Evolutionary conservation across 2,888 invertebrate species (phyloP).

Genomic region (Anthrax anthrax): DNA sequence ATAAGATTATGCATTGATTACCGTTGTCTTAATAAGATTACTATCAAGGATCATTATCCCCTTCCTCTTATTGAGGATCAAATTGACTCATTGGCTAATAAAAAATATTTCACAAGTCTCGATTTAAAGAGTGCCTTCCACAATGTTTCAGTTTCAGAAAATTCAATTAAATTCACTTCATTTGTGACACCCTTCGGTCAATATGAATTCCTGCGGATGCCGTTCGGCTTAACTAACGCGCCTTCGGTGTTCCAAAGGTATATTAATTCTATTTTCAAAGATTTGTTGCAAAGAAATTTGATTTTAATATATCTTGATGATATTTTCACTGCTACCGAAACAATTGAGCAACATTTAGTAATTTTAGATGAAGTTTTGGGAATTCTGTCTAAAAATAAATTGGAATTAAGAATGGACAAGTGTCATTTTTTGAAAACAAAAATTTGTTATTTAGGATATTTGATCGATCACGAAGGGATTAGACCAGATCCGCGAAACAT

Average conservation of each 20-base stretch:
- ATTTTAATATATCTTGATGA: slow-evolving; percentile 7
- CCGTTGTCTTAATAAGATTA: slow-evolving; percentile 11
- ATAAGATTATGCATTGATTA: slow-evolving; percentile 9
- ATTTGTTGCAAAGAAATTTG: too few species aligned
- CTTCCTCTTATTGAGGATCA: slow-evolving; percentile 14
- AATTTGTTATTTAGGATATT: slow-evolving; percentile 13
- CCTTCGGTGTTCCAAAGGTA: slow-evolving; percentile 15
- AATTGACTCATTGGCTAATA: slow-evolving; percentile 10
- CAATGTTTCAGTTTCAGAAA: slow-evolving; percentile 11
- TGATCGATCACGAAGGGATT: too few species aligned
- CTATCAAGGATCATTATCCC: slow-evolving; percentile 11
- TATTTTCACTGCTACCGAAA: slow-evolving; percentile 11
- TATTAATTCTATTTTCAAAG: slow-evolving; percentile 3
- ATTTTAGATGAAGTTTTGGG: slow-evolving; percentile 9
- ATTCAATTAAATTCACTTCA: slow-evolving; percentile 13
- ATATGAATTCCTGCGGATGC: slow-evolving; percentile 16
- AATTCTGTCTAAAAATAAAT: slow-evolving; percentile 6
- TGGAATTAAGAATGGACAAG: slow-evolving; percentile 8
- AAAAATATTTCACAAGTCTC: slow-evolving; percentile 12
- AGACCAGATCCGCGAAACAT: too few species aligned
- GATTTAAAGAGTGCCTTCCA: slow-evolving; percentile 16
- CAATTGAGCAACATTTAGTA: slow-evolving; percentile 10
- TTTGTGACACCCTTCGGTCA: slow-evolving; percentile 17
- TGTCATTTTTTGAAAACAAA: slow-evolving; percentile 12
- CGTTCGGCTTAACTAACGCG: slow-evolving; percentile 17